Evolutionary conservation across 2,888 invertebrate species (phyloP), one percentile per base, ranked within the genome.

Genomic region (Cephus pulcher): DNA sequence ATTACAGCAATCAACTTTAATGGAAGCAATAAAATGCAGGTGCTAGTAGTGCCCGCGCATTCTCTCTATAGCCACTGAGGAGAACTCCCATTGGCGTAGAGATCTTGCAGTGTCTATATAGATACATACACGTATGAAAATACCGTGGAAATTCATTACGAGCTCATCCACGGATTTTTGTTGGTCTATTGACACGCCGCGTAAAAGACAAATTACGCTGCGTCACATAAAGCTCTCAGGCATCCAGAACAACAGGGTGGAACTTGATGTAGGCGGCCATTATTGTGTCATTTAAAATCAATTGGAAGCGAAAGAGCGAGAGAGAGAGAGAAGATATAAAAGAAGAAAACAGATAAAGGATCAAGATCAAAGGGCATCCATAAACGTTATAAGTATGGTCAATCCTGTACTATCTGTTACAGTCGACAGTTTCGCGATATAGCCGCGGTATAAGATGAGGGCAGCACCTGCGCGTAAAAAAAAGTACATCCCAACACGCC

Each of bases 11-110:
- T 87, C 86, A 86, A 86, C 87, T 86, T 87, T 87, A 87, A 87
- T 87, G 86, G 85, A 86, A 87, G 87, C 84, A 85, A 86, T 87
- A 86, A 87, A 87, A 87, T 86, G 86, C 87, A 87, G 87, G 86
- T 87, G 85, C 85, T 83, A 86, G 84, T 83, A 80, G 40, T 40
- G 40, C 40, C 82, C 81, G 82, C 82, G 82, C 84, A 82, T 83
- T 84, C 82, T 73, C 68, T 77, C 75, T 75, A 56, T 77, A 69
- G 76, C 78, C 75, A 71, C 68, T n/a, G 56, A 69, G 15, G 68
- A 40, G 56, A 74, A 75, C 70, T 73, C 56, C 73, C 81, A 82
- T 80, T 79, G 83, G 82, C 83, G 83, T 83, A 80, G 33, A 30
- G 71, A 70, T 70, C 32, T 30, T 4, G 15, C 15, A 15, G 40